Conservation (phyloP, 2,113 vertebrate species). For the Arizona elegans region DNA sequence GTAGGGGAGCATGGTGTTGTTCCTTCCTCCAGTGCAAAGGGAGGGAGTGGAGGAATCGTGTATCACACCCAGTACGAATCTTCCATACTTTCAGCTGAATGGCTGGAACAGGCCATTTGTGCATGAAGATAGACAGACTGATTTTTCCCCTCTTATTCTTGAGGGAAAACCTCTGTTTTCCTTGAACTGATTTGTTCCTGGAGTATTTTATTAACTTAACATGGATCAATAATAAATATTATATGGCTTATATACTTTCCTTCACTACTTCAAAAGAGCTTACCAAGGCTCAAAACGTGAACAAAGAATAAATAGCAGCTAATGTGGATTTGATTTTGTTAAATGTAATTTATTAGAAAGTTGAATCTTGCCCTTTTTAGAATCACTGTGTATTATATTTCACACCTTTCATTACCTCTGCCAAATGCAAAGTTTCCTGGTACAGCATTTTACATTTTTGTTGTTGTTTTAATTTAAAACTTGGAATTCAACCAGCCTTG, state of each 20-base stretch:
- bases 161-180: neutral
- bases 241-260: neutral
- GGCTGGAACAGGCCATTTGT: neutral
- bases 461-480: neutral
- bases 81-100: neutral
- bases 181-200: neutral
- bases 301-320: neutral
- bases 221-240: slow-evolving; percentile 7
- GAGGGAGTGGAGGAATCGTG: neutral
- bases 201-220: neutral
- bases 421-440: neutral
- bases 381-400: neutral
- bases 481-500: neutral
- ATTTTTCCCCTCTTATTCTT: neutral
- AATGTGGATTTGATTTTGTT: slow-evolving; percentile 4
- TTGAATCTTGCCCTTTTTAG: neutral
- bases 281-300: neutral
- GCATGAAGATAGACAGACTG: neutral
- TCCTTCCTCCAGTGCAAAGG: neutral
- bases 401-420: neutral
- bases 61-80: neutral
- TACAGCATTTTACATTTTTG: neutral
- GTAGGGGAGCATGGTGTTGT: neutral
- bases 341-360: neutral
- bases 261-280: neutral